These are phyloP conservation scores for Danio kyathit DNA, from an alignment of 2,797 vertebrate genomes.

Conservation along the genomic window DNA sequence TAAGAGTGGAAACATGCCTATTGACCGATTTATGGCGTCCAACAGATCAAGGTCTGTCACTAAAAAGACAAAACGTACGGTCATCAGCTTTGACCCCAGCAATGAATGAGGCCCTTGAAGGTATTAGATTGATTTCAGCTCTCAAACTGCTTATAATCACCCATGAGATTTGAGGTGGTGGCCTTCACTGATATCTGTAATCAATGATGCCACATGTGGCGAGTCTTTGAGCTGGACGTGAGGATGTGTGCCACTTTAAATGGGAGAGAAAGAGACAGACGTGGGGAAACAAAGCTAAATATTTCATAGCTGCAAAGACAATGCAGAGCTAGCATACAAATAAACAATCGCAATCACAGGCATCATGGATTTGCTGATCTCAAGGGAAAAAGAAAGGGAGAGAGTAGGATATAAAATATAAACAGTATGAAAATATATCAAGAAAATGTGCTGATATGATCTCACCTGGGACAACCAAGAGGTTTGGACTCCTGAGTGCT, in stretches of 20 bases:
- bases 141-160: slow-evolving; percentile 51
- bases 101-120: slow-evolving; percentile 60
- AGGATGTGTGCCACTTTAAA: slow-evolving; percentile 8
- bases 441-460: slow-evolving; percentile 22
- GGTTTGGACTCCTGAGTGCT: slow-evolving; percentile 14
- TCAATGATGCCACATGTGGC: slow-evolving; percentile 43
- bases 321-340: not conserved
- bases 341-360: not conserved
- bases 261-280: not conserved
- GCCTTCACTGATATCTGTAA: slow-evolving; percentile 51
- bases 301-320: slow-evolving; percentile 11
- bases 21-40: slow-evolving; percentile 44
- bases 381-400: not conserved
- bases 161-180: slow-evolving; percentile 50
- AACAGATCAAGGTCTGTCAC: slow-evolving; percentile 40
- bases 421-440: slow-evolving; percentile 20
- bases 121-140: slow-evolving; percentile 59
- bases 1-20: not conserved
- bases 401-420: slow-evolving; percentile 20
- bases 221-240: not conserved
- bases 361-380: slow-evolving; percentile 27
- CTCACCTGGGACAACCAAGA: slow-evolving; percentile 20
- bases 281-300: not conserved
- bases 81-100: slow-evolving; percentile 44
- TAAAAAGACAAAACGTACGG: slow-evolving; percentile 38